A percentile compares a stretch with the other conserved stretches of the same genome.
Conservation (phyloP, 2,888 invertebrate species). For the Microplitis manilae region DNA sequence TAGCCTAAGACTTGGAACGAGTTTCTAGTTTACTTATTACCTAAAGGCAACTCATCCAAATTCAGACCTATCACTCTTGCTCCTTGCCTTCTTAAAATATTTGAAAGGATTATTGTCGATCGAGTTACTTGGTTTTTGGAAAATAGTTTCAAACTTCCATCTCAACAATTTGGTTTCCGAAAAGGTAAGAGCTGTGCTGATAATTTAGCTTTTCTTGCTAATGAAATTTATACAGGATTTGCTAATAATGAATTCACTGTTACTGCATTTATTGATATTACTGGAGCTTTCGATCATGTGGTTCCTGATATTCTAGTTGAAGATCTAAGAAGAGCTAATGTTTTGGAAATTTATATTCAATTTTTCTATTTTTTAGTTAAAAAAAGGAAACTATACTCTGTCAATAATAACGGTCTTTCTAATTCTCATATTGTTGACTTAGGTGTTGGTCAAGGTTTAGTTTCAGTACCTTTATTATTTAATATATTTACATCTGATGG, state of each 20-base stretch:
- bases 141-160: not conserved
- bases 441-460: slow-evolving; percentile 15
- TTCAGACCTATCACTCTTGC: slow-evolving; percentile 5
- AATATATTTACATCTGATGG: slow-evolving; percentile 4
- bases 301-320: not conserved
- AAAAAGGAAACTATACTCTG: not conserved
- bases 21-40: not conserved
- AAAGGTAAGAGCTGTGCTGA: not conserved
- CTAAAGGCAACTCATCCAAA: not conserved
- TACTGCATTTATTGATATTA: slow-evolving; percentile 19
- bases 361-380: slow-evolving; percentile 3
- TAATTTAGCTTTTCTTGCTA: not conserved
- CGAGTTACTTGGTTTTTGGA: not conserved
- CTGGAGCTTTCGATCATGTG: slow-evolving; percentile 22
- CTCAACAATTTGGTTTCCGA: not conserved
- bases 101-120: not conserved
- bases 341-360: not conserved
- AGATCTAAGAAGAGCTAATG: not conserved
- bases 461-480: slow-evolving; percentile 13
- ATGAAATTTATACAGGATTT: not conserved
- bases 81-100: not conserved
- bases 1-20: not conserved
- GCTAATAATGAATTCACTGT: not conserved
- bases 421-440: not conserved
- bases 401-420: not conserved